Percentiles rank a stretch among this genome's conserved stretches.
phyloP scores from a whole-genome alignment of 2,888 invertebrate genomes.

The Margaritifera margaritifera region DNA sequence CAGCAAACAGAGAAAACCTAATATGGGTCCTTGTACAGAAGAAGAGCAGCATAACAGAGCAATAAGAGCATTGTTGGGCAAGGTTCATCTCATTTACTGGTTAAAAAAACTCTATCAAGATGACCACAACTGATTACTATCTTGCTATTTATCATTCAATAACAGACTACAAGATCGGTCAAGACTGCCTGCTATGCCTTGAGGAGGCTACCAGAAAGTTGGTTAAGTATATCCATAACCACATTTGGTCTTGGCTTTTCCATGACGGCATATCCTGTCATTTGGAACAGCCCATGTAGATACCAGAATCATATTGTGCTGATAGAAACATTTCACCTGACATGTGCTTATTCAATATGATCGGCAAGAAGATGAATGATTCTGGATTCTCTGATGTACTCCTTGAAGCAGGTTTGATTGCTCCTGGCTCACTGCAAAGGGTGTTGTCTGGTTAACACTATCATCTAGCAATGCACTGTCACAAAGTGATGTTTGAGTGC shows the following conservation, averaged over 20 bases:
- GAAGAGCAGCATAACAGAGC: background rate
- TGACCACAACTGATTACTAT: slow-evolving; percentile 27
- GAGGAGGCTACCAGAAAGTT: slow-evolving; percentile 7
- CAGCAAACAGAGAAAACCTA: too few species aligned
- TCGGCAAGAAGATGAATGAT: slow-evolving; percentile 7
- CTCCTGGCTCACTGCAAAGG: slow-evolving; percentile 24
- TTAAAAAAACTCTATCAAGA: slow-evolving; percentile 1
- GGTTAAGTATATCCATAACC: slow-evolving; percentile 4
- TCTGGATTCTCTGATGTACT: slow-evolving; percentile 15
- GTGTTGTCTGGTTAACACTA: slow-evolving; percentile 26
- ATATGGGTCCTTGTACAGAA: background rate
- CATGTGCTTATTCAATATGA: slow-evolving; percentile 3
- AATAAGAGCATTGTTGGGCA: slow-evolving; percentile 12
- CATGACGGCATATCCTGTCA: slow-evolving; percentile 34
- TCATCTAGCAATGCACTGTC: slow-evolving; percentile 20
- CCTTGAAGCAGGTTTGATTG: slow-evolving; percentile 22
- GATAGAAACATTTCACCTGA: slow-evolving; percentile 31
- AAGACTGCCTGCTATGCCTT: slow-evolving; percentile 15
- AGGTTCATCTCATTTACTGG: slow-evolving; percentile 33
- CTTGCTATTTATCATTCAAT: slow-evolving; percentile 23
- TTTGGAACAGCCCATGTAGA: slow-evolving; percentile 21
- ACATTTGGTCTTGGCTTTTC: slow-evolving; percentile 37
- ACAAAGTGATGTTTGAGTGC: slow-evolving; percentile 21
- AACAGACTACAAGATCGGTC: slow-evolving; percentile 21
- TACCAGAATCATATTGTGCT: slow-evolving; percentile 31